These are phyloP conservation scores for Vidua chalybeata DNA, from an alignment of 2,113 vertebrate species.

Conservation along the genomic window DNA sequence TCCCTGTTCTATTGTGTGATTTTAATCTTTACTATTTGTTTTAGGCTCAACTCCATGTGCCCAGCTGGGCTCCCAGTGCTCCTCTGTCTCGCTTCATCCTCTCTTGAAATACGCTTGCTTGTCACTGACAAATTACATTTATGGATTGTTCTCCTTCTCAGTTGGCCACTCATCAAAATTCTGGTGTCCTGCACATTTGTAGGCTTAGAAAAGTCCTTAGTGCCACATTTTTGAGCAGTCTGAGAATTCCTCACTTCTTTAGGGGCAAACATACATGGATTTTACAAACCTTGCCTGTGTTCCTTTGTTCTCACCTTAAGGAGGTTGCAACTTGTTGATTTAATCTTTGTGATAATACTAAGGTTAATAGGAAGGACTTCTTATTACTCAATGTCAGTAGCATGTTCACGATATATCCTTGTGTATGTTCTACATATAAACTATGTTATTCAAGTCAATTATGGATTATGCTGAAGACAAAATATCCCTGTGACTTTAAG, in stretches of 20 bases:
- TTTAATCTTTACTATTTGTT: background rate
- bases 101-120: background rate
- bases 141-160: background rate
- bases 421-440: background rate
- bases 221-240: background rate
- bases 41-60: background rate
- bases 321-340: background rate
- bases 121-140: background rate
- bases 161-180: fast-evolving
- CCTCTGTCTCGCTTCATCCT: background rate
- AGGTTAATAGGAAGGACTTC: background rate
- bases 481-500: background rate
- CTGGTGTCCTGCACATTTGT: background rate
- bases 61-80: background rate
- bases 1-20: background rate
- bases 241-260: background rate
- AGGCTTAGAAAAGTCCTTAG: background rate
- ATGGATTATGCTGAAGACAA: background rate
- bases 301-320: background rate
- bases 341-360: background rate
- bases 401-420: background rate
- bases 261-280: fast-evolving
- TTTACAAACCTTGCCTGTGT: background rate
- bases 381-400: background rate
- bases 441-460: too few species aligned